These are phyloP conservation scores for Nemurella pictetii DNA, from an alignment of 2,888 invertebrate species.

Conservation along the genomic window DNA sequence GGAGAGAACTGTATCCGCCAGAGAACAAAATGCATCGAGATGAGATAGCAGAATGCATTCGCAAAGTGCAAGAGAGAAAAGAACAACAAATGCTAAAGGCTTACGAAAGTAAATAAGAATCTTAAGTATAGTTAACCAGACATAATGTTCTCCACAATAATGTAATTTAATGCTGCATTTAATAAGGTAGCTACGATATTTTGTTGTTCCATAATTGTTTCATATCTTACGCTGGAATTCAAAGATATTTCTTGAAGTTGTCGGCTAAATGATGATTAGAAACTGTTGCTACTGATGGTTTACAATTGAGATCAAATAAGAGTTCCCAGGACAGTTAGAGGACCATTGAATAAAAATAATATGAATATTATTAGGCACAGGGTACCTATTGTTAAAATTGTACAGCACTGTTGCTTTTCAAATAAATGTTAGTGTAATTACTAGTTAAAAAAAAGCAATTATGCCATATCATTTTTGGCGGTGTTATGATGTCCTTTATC, in stretches of 20 bases:
- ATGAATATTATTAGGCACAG: too few relatives aligned
- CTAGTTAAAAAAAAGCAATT: too few relatives aligned
- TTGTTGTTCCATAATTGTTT: background rate
- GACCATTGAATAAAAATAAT: too few relatives aligned
- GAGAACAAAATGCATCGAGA: slow-evolving; percentile 63
- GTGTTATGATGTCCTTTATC: too few relatives aligned
- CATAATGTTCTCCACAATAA: background rate
- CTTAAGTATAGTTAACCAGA: background rate
- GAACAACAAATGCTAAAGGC: slow-evolving; percentile 49
- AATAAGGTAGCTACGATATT: background rate
- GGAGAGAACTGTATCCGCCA: slow-evolving; percentile 72
- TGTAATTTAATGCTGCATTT: background rate
- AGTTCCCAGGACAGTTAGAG: too few relatives aligned
- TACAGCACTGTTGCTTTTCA: too few relatives aligned
- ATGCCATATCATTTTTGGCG: too few relatives aligned
- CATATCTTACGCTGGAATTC: background rate
- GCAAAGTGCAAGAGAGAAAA: slow-evolving; percentile 53
- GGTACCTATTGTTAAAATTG: too few relatives aligned
- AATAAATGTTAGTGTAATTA: too few relatives aligned
- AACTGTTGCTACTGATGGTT: too few relatives aligned
- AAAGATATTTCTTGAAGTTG: background rate
- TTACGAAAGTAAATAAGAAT: slow-evolving; percentile 44
- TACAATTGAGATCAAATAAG: too few relatives aligned
- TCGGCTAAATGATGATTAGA: too few relatives aligned
- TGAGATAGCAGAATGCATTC: slow-evolving; percentile 60